Base-by-base conservation (phyloP, 2,113 vertebrate species). In the Pitta sordida region DNA sequence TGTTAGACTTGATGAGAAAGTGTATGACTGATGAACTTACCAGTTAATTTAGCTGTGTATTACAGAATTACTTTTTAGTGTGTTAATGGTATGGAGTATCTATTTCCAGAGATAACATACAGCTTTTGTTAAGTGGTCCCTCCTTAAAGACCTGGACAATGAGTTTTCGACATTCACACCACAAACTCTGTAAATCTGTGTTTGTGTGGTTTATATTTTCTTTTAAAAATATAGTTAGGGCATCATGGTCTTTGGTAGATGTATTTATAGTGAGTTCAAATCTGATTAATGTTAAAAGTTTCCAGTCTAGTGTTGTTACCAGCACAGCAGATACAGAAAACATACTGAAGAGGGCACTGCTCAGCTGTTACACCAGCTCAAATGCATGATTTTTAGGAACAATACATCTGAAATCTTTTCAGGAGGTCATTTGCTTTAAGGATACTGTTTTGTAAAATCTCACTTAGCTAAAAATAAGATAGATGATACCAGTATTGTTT, bases 311-410 rank as follows among this genome's bases (percentile, higher is more conserved):
- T 24, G 21, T 60, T 60, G 14, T 75, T 85, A 49, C 11, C 24
- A n/a, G n/a, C 26, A 20, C 22, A 77, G 49, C 52, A 80, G 56
- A 23, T 63, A 19, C 26, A 65, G 64, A 51, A 82, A 89, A 53
- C 5, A 4, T 74, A 83, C 95, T 92, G 81, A 86, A 94, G 94
- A 88, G 94, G 91, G 74, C 83, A 78, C 36, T 86, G 55, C 49
- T 48, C 65, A 55, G 21, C 75, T 16, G 2, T 65, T 32, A 26
- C 14, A 29, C 34, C 64, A 23, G 26, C 27, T 37, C 44, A 43
- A 75, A 34, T 26, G 19, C 27, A 14, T 3, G 1, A 16, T 29
- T 69, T 86, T 78, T 77, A 67, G 18, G 58, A 80, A 46, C 7
- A 15, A 0, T 30, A 68, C 6, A 85, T 80, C 34, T 73, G 30